These are phyloP conservation scores for Phrynocephalus forsythii DNA, from an alignment of 2,797 vertebrate genomes.

Conservation along the genomic window DNA sequence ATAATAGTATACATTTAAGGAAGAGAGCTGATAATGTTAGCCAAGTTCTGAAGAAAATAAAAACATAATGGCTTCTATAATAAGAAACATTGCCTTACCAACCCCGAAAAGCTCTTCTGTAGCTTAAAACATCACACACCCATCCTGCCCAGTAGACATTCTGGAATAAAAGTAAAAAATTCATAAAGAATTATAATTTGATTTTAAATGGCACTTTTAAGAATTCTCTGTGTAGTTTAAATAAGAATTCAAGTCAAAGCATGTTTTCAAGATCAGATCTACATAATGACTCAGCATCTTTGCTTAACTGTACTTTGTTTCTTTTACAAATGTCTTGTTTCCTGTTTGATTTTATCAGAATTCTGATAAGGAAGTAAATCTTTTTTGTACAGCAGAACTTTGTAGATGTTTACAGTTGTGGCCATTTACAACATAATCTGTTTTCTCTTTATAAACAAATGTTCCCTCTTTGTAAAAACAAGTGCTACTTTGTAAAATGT, in stretches of 20 bases:
- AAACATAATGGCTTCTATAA: neutral
- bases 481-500: neutral
- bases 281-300: slow-evolving; percentile 52
- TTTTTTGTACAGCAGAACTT: slow-evolving; percentile 45
- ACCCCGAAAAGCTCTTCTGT: neutral
- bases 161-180: neutral
- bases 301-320: slow-evolving; percentile 32
- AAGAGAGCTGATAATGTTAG: neutral
- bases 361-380: slow-evolving; percentile 54
- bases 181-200: neutral
- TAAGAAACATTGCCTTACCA: neutral
- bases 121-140: slow-evolving; percentile 2
- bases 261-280: slow-evolving; percentile 35
- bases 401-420: slow-evolving; percentile 54
- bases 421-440: slow-evolving; percentile 50
- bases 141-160: neutral
- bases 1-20: neutral
- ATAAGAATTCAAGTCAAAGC: slow-evolving; percentile 20
- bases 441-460: slow-evolving; percentile 63
- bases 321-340: slow-evolving; percentile 48
- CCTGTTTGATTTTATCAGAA: slow-evolving; percentile 42
- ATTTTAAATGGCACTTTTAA: slow-evolving; percentile 1
- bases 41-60: neutral
- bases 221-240: neutral
- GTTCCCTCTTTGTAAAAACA: slow-evolving; percentile 24